Evolutionary conservation across 1,140 invertebrate genomes (phyloP).

Genomic region (Apis laboriosa): DNA sequence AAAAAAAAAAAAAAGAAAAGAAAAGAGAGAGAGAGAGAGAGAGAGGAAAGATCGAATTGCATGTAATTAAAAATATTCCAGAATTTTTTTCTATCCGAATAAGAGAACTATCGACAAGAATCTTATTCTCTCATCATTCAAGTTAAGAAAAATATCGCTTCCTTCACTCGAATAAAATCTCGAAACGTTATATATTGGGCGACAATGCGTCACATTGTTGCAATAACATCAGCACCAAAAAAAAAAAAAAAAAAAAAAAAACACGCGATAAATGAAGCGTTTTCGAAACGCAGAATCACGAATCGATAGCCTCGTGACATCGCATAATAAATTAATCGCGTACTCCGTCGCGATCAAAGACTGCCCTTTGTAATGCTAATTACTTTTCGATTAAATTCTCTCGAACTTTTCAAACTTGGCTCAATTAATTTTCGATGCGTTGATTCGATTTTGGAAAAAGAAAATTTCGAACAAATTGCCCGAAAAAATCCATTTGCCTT

Average conservation of each 20-base stretch:
- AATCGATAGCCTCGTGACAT: conserved; percentile 8
- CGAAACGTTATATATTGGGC: no score
- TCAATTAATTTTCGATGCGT: conserved; percentile 22
- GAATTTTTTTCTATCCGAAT: background rate
- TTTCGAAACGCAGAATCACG: conserved; percentile 38
- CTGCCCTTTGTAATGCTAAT: conserved; percentile 74
- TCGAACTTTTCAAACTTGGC: conserved; percentile 16
- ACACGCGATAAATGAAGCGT: conserved; percentile 14
- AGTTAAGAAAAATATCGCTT: background rate
- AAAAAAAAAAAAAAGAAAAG: no score
- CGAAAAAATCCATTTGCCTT: background rate
- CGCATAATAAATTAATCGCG: conserved; percentile 64
- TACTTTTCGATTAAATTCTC: conserved; percentile 72
- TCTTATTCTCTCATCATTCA: background rate
- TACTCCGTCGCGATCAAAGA: conserved; percentile 36
- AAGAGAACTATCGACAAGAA: no score
- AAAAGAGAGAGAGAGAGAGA: no score
- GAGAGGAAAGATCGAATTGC: no score
- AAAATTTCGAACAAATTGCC: conserved; percentile 7
- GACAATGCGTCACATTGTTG: conserved; percentile 12
- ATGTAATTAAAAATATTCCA: background rate
- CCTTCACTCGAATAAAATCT: background rate
- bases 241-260: background rate
- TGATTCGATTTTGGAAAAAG: conserved; percentile 15
- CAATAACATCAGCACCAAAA: background rate